Percentiles rank a stretch among this genome's conserved stretches.
These are phyloP conservation scores for Drosophila paucipuncta DNA, from an alignment of 2,888 invertebrate species.

Conservation along the genomic window DNA sequence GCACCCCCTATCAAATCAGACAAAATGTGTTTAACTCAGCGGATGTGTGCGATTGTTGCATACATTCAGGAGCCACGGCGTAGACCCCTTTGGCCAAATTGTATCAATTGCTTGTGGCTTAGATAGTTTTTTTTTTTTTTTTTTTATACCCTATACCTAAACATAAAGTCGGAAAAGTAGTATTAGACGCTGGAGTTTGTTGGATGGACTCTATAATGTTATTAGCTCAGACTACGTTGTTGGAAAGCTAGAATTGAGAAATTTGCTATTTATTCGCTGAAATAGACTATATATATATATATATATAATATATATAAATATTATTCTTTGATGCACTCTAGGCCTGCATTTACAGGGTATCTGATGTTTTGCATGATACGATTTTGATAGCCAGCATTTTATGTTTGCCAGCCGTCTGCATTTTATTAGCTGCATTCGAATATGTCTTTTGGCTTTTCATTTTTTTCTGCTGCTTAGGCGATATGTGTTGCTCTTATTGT, in stretches of 20 bases:
- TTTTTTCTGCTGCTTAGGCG: constrained; percentile 7
- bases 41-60: constrained; percentile 23
- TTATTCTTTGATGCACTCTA: not conserved
- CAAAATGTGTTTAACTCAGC: constrained; percentile 15
- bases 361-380: constrained; percentile 10
- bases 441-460: not conserved
- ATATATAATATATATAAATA: not conserved
- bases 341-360: constrained; percentile 1
- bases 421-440: constrained; percentile 39
- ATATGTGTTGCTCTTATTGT: constrained; percentile 1
- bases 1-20: constrained; percentile 1
- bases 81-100: constrained; percentile 1
- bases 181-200: not conserved
- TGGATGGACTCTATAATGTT: not conserved
- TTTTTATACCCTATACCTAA: not conserved
- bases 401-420: constrained; percentile 21
- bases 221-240: not conserved
- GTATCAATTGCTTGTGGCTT: constrained; percentile 21
- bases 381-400: constrained; percentile 28
- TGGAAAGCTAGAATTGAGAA: not conserved
- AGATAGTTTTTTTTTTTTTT: not conserved
- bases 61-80: not conserved
- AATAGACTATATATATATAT: not conserved
- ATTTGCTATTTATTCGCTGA: not conserved
- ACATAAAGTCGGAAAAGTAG: not conserved